Base-by-base conservation (phyloP, 2,113 vertebrate genomes). In the Lates calcarifer region DNA sequence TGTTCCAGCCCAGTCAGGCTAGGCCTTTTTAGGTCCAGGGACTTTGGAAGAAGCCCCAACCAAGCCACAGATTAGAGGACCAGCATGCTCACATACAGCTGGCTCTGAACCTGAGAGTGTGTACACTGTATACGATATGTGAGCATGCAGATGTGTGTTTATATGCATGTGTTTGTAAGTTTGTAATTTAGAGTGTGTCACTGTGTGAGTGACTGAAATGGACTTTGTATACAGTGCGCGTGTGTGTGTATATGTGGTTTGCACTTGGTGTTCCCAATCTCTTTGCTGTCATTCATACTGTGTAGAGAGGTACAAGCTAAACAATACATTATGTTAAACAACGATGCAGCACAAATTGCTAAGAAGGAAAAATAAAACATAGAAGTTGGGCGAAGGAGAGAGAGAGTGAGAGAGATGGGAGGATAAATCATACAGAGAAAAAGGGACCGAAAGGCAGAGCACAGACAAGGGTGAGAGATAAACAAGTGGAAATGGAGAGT, bases 31-130 rank as follows among this genome's bases (percentile, higher is more conserved):
- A 83, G 84, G 82, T 89, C 85, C 82, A 82, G 71, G 80, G 73
- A 90, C 67, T 87, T 79, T 90, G 90, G 86, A 87, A 86, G 83
- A 89, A 82, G 77, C 87, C 83, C 79, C 86, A 87, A 90, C 75
- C 65, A 83, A 91, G 89, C 93, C 89, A 71, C 92, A 94, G 90
- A 93, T 93, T 91, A 93, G 68, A 94, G 91, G 93, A 90, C 90
- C 45, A 78, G 75, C 39, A 18, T 80, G 74, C 79, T 88, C 80
- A 74, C 63, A 85, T 89, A 77, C 79, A 91, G 78, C 79, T 90
- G 77, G 57, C 63, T 87, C 67, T 20, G 22, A 43, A 72, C 57
- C 81, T 66, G 61, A 10, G 22, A 81, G 77, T 84, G 73, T 88
- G 68, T 43, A 49, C 60, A 68, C 65, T 83, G 55, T 67, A 24